These are phyloP conservation scores for Piprites chloris DNA, from an alignment of 2,113 vertebrate species.

Conservation along the genomic window DNA sequence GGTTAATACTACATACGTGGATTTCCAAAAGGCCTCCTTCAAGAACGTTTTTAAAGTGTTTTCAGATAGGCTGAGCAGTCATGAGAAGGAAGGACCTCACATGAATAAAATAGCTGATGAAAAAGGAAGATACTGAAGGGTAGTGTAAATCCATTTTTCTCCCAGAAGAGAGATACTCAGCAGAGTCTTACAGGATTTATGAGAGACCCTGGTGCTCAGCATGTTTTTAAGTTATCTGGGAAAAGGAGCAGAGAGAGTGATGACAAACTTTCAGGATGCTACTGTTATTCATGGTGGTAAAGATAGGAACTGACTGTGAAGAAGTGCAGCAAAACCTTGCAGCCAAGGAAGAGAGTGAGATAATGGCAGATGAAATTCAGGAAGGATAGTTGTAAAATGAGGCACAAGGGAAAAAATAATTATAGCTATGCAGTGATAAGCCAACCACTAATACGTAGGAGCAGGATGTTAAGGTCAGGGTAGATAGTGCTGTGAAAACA, in stretches of 20 bases:
- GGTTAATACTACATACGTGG: background rate
- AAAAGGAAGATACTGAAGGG: background rate
- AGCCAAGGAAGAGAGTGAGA: background rate
- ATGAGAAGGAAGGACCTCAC: background rate
- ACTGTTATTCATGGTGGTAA: background rate
- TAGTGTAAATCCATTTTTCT: background rate
- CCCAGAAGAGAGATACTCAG: background rate
- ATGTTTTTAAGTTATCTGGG: background rate
- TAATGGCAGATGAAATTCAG: conserved; percentile 11
- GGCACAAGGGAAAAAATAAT: background rate
- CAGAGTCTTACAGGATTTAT: conserved; percentile 7
- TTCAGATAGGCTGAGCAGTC: background rate
- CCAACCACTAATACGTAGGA: background rate
- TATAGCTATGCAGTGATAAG: conserved; percentile 6
- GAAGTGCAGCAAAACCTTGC: background rate
- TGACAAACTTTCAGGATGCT: conserved; percentile 9
- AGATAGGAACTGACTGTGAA: background rate
- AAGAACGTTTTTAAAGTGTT: background rate
- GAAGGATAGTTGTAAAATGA: background rate
- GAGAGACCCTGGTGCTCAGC: background rate
- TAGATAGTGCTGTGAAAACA: background rate
- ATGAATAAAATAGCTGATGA: background rate
- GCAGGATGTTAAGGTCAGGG: background rate
- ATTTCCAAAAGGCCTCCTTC: background rate
- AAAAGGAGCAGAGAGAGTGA: background rate